phyloP scores from a whole-genome alignment of 2,888 invertebrate species.

The Apamea crenata region DNA sequence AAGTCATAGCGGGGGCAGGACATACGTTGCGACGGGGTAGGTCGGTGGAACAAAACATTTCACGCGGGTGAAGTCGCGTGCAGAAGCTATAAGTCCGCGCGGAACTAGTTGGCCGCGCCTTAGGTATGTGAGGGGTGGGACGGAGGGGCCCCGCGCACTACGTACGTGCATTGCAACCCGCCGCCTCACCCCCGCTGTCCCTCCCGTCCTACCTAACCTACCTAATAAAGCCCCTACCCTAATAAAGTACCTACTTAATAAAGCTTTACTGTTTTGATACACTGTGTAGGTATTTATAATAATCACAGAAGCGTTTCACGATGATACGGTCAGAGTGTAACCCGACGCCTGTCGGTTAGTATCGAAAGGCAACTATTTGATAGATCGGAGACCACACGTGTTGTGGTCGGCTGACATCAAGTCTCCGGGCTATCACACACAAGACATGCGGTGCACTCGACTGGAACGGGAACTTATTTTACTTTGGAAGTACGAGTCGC shows the following conservation, averaged over 20 bases:
- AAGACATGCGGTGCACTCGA: slow-evolving; percentile 37
- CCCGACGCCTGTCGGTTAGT: slow-evolving; percentile 73
- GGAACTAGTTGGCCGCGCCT: no score
- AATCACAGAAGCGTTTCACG: slow-evolving; percentile 62
- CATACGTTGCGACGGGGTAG: no score
- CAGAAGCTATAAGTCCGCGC: no score
- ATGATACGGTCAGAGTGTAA: slow-evolving; percentile 76
- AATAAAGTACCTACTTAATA: not conserved
- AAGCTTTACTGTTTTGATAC: not conserved
- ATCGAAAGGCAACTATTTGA: slow-evolving; percentile 72
- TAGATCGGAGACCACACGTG: slow-evolving; percentile 81
- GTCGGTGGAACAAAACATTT: no score
- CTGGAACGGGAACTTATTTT: slow-evolving; percentile 24
- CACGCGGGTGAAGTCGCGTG: no score
- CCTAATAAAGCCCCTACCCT: no score
- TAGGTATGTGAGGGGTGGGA: no score
- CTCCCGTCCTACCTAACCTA: no score
- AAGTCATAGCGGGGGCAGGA: no score
- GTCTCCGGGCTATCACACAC: slow-evolving; percentile 55
- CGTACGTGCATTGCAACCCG: no score
- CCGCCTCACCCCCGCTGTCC: no score
- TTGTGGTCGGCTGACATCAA: slow-evolving; percentile 64
- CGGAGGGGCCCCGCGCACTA: no score
- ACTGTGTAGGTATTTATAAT: slow-evolving; percentile 18
- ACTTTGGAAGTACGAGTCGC: not conserved